Evolutionary conservation across 2,113 vertebrate species (phyloP).

Genomic region (Tinamus guttatus): DNA sequence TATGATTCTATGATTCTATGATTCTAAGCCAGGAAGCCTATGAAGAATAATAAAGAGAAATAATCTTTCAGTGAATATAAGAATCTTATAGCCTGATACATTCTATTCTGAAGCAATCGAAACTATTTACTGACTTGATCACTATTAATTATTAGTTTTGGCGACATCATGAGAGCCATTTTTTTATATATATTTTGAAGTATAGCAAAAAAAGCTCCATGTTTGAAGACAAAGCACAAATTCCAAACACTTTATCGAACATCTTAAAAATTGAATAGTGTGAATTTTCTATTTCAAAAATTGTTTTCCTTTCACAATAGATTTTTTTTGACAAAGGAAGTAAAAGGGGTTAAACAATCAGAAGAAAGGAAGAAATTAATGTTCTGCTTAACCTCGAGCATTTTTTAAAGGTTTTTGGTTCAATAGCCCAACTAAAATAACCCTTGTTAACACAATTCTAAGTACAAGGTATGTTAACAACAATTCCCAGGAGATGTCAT

Average conservation of each 20-base stretch:
- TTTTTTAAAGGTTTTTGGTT: conserved; percentile 21
- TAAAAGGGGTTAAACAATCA: not conserved
- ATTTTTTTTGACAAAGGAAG: not conserved
- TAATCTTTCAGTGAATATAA: not conserved
- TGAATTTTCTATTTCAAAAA: not conserved
- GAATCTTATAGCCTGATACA: not conserved
- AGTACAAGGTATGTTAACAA: conserved; percentile 42
- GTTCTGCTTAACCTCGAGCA: not conserved
- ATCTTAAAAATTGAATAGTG: not conserved
- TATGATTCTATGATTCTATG: too few relatives aligned
- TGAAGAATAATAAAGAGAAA: not conserved
- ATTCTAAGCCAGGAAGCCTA: not conserved
- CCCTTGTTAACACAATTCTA: conserved; percentile 45
- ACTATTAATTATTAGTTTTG: not conserved
- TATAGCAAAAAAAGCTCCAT: not conserved
- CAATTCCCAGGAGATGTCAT: conserved; percentile 11
- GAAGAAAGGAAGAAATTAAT: not conserved
- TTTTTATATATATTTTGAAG: not conserved
- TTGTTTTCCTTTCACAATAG: not conserved
- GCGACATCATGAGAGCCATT: not conserved
- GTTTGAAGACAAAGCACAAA: not conserved
- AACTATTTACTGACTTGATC: not conserved
- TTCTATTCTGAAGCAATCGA: not conserved
- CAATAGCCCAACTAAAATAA: conserved; percentile 45
- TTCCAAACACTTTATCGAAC: not conserved